Evolutionary conservation across 2,113 vertebrate genomes (phyloP).

Genomic region (Smithornis capensis): DNA sequence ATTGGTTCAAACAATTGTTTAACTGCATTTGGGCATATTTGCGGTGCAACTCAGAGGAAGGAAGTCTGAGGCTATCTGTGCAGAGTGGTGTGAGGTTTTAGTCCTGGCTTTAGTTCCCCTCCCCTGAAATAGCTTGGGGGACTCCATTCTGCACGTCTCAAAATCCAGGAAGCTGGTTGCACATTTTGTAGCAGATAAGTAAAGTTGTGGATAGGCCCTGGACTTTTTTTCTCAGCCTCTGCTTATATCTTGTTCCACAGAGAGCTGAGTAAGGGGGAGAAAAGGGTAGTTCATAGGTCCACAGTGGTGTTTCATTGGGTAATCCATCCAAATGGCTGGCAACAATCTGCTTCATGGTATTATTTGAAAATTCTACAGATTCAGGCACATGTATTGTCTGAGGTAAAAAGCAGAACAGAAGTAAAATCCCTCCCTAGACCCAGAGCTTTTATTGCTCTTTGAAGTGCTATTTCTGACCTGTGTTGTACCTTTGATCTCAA

Average conservation of each 20-base stretch:
- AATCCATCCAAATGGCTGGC: neutral
- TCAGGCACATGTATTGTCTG: neutral
- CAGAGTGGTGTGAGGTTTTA: neutral
- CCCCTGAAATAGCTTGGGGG: neutral
- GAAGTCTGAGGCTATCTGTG: neutral
- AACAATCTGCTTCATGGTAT: rapidly evolving
- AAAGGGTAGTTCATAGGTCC: neutral
- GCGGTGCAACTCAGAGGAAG: neutral
- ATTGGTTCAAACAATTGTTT: neutral
- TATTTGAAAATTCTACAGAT: neutral
- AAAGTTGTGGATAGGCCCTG: neutral
- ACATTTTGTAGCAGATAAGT: neutral
- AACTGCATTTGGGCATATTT: neutral
- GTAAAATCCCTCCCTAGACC: rapidly evolving
- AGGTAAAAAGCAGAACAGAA: neutral
- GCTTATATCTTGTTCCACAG: neutral
- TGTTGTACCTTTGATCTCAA: neutral
- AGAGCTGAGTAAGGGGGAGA: neutral
- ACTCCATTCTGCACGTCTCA: neutral
- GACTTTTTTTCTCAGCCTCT: neutral
- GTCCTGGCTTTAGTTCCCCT: neutral
- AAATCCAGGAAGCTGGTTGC: neutral
- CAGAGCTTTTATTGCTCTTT: neutral
- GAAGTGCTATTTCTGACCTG: neutral
- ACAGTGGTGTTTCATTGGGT: neutral